A percentile compares a stretch with the other conserved stretches of the same genome.
Conservation (phyloP, 2,113 vertebrate genomes). For the Propithecus coquereli region DNA sequence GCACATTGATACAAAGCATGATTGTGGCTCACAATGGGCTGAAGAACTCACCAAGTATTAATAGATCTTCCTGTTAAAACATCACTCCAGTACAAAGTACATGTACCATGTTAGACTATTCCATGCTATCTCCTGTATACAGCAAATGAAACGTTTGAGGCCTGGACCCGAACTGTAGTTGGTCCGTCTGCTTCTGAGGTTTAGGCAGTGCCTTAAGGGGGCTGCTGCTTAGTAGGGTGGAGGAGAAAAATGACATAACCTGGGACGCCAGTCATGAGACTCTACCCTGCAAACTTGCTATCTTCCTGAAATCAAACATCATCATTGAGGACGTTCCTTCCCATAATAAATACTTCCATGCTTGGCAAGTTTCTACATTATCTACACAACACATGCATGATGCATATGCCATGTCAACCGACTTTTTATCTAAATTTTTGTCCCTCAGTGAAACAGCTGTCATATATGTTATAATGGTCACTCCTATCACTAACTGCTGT, state of each 20-base stretch:
- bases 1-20: not conserved
- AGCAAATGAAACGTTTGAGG: too few relatives aligned
- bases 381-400: rapidly evolving
- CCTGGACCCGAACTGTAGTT: too few relatives aligned
- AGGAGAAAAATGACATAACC: not conserved
- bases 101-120: not conserved
- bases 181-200: not conserved
- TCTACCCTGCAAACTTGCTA: too few relatives aligned
- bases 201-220: not conserved
- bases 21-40: not conserved
- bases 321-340: too few relatives aligned
- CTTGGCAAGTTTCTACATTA: not conserved
- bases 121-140: not conserved
- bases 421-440: not conserved
- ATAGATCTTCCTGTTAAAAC: not conserved
- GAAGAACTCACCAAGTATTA: not conserved
- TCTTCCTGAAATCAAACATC: not conserved
- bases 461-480: not conserved
- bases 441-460: not conserved
- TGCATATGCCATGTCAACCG: not conserved
- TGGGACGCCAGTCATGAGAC: not conserved
- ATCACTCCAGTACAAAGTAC: not conserved
- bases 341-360: not conserved
- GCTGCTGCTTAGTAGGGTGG: rapidly evolving
- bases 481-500: not conserved